Percentiles rank a stretch among this genome's conserved stretches.
Conservation (phyloP, 2,113 vertebrate species). For the Ammodytes marinus region DNA sequence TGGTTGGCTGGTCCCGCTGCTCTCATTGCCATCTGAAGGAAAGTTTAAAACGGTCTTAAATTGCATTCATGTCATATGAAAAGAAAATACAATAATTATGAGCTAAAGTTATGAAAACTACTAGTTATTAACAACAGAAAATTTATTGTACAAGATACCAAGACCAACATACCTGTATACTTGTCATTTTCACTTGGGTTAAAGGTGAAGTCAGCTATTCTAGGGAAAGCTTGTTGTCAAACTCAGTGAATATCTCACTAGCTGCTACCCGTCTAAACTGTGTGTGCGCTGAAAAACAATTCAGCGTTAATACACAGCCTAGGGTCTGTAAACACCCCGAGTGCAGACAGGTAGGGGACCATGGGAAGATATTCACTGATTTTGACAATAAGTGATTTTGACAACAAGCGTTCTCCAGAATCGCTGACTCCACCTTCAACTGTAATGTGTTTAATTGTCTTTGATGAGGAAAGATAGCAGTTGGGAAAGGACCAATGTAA, state of each 20-base stretch:
- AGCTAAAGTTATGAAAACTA: no score
- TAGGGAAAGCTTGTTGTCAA: no score
- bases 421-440: background rate
- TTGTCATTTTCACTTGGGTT: background rate
- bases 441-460: background rate
- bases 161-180: background rate
- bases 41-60: background rate
- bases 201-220: no score
- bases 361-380: no score
- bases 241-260: no score
- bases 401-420: no score
- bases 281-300: no score
- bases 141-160: background rate
- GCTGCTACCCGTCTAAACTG: no score
- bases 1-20: constrained; percentile 84
- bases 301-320: no score
- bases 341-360: no score
- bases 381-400: no score
- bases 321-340: no score
- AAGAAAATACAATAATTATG: background rate
- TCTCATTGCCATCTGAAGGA: constrained; percentile 86
- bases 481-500: background rate
- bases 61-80: background rate
- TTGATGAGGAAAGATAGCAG: background rate
- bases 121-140: background rate